Conservation (phyloP, 2,888 invertebrate species). For the Pristionchus fissidentatus region DNA sequence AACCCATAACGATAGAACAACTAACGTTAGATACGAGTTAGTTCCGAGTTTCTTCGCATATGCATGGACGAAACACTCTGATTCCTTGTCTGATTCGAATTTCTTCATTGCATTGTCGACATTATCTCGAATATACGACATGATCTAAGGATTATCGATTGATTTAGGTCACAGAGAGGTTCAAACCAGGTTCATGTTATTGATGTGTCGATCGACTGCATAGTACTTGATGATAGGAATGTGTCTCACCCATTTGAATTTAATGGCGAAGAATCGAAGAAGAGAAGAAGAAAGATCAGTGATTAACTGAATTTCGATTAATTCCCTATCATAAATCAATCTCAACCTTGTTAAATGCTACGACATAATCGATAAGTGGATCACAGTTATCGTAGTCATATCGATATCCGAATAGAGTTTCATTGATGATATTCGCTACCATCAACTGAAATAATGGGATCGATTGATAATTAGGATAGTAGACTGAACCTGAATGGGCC, state of each 20-base stretch:
- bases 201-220: not conserved
- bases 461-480: not conserved
- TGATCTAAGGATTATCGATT: too few species aligned
- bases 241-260: constrained; percentile 21
- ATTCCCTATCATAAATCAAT: too few species aligned
- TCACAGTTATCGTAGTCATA: not conserved
- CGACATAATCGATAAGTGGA: not conserved
- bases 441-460: not conserved
- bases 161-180: too few species aligned
- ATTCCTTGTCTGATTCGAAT: not conserved
- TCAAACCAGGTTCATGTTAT: not conserved
- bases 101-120: not conserved
- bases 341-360: constrained; percentile 15
- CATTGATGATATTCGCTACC: constrained; percentile 22
- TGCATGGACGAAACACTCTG: not conserved
- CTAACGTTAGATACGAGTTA: constrained; percentile 15
- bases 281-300: not conserved
- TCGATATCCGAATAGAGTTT: not conserved
- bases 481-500: constrained; percentile 23
- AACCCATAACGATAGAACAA: too few species aligned
- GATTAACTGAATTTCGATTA: constrained; percentile 38
- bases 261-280: constrained; percentile 27
- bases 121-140: not conserved
- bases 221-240: constrained; percentile 22
- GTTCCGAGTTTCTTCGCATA: not conserved